Evolutionary conservation across 2,113 vertebrate genomes (phyloP).

Genomic region (Irena cyanogastra): DNA sequence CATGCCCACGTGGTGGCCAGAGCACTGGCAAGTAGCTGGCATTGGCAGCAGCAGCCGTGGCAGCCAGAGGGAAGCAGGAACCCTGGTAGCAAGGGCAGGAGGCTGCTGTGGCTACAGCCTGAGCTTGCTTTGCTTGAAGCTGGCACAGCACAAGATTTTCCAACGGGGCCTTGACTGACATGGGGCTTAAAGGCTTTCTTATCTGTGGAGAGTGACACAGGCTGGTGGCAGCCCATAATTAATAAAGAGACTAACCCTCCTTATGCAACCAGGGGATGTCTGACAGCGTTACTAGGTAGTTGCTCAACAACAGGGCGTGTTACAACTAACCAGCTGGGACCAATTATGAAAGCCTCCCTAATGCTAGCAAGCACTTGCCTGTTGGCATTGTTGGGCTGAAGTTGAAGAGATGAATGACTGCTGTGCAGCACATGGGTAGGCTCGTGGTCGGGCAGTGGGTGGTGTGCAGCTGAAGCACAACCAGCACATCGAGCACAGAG

Average conservation of each 20-base stretch:
- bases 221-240: not conserved
- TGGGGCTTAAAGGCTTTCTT: not conserved
- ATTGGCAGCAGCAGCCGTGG: not conserved
- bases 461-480: not conserved
- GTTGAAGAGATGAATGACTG: not conserved
- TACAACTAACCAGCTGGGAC: constrained; percentile 36
- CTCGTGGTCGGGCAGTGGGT: fast-evolving
- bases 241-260: not conserved
- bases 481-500: fast-evolving
- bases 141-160: not conserved
- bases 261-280: not conserved
- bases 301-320: constrained; percentile 34
- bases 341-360: constrained; percentile 14
- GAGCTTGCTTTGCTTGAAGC: not conserved
- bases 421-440: not conserved
- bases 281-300: not conserved
- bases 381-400: not conserved
- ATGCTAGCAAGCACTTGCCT: constrained; percentile 11
- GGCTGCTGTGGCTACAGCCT: not conserved
- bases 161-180: not conserved
- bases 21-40: not conserved
- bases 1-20: fast-evolving
- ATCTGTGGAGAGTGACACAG: not conserved
- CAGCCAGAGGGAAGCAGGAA: not conserved
- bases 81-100: not conserved